Evolutionary conservation across 2,113 vertebrate genomes (phyloP), one percentile per base, ranked within the genome.

Genomic region (Ciconia maguari): DNA sequence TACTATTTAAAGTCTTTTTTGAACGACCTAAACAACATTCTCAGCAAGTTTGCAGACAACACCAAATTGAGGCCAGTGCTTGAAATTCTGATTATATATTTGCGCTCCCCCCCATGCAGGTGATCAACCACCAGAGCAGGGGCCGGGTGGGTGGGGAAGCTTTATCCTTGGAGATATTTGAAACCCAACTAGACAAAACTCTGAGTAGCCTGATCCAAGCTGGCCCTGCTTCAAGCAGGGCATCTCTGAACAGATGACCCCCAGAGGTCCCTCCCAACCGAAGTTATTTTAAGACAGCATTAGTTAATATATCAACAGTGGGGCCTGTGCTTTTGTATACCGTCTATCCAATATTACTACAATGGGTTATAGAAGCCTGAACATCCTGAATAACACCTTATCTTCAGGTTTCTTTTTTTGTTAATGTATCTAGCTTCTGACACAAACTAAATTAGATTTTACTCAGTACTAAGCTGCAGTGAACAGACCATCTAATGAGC

Each of bases 401-500:
- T 44, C 36, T 76, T 66, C 57, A 41, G 14, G 57, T 11, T 72
- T 68, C 55, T n/a, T 89, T 68, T 79, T 79, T 60, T 69, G 22
- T 18, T 61, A 44, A 89, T 36, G n/a, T 11, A 42, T 41, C 65
- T 69, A 48, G 24, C 34, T 93, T 83, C 66, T 71, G 51, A 92
- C 74, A 81, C 12, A 87, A 80, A 49, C 24, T 69, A 94, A 93
- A 79, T 91, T 90, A 91, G 52, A 79, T 91, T 94, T 91, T 66
- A 62, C 32, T 57, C 83, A 66, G 11, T 20, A 46, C 29, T 57
- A 61, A 86, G 13, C 27, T 71, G 75, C 84, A 90, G 32, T 9
- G 30, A 91, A 61, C 42, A 81, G 68, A 49, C 32, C 83, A 26
- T 21, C 51, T 55, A 83, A 54, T 10, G 19, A 68, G 38, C 18